Evolutionary conservation across 2,888 invertebrate species (phyloP), one percentile per base, ranked within the genome.

Genomic region (Eupithecia pulchellata): DNA sequence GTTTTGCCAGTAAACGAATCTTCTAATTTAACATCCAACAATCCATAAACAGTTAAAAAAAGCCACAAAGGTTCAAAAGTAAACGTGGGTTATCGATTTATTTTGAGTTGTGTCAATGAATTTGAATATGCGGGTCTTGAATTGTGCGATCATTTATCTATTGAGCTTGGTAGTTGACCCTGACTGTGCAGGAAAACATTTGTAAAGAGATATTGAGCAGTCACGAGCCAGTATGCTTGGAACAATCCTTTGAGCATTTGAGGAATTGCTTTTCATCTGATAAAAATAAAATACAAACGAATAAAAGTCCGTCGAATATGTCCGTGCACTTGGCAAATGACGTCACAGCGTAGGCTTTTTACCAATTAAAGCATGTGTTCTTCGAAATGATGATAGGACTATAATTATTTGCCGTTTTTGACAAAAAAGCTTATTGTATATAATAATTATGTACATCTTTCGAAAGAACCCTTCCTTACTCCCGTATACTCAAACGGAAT

Each of bases 101-200:
- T 68, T 27, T 52, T 25, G 52, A 57, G 57, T 64, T 9, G 30
- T 36, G 34, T 62, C 32, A 30, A 57, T 62, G 29, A 63, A 68
- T 52, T 25, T 65, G 62, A 72, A 68, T 71, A 72, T 72, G 65
- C 71, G 71, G 71, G 71, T 68, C 32, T 36, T 29, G 17, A 69
- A 42, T 4, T 6, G 8, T 20, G 0, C 20, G 52, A 52, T 57
- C 4, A 57, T 57, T 29, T 27, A 17, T 3, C 52, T 30, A 67
- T 64, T 71, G 58, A 67, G 64, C n/a, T 39, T 58, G 36, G 58
- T 60, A 17, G 70, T 60, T 42, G 60, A 60, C 64, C 70, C 52
- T 64, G 64, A 52, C 20, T 27, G 20, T 60, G 14, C 62, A 70
- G 66, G 66, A 66, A 64, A 66, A 70, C 66, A 58, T 66, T 63